Base-by-base conservation (phyloP, 1,140 invertebrate species). In the Drosophila sucinea region DNA sequence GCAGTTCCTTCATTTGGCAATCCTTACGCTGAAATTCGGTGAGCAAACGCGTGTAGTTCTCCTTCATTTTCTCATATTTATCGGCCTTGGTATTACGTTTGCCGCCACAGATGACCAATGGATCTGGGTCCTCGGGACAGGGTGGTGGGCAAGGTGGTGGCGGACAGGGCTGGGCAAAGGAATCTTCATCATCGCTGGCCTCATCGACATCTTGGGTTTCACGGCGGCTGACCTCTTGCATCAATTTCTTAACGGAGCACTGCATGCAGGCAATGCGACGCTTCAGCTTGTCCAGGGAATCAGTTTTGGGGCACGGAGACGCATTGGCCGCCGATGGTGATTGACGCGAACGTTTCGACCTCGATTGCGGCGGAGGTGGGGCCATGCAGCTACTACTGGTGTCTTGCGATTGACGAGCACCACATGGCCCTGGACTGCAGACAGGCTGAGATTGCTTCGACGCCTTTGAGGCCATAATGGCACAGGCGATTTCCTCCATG, bases 21-120 rank as follows among this genome's bases (percentile, higher is more conserved):
- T 92, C 91, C 60, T 92, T 92, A 38, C 87, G 90, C 65, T 85
- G 76, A 33, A 78, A 89, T 44, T 92, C 89, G 0, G 82, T 77
- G 11, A 92, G 54, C 51, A 92, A 56, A 32, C 87, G 73, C n/a
- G 80, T 75, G 11, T 92, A 92, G 69, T 92, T 92, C 17, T 90
- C 89, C 62, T 92, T 92, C 72, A 92, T 79, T 56, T 90, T 87
- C 17, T 91, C 82, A 55, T 75, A 84, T 70, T 91, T 70, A 54
- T 92, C 90, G 0, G 90, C 68, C 57, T 91, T 91, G 40, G 84
- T 78, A 32, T 87, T 90, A 2, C 82, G 79, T 32, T 91, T 90
- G 10, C 89, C 81, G 1, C 82, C 84, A 40, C 90, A 90, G 6
- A 91, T 77, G 25, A 90, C 70, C 55, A 91, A 44, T 0, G 87